Conservation (phyloP, 2,797 vertebrate genomes). For the Xiphorhynchus erythropygius region DNA sequence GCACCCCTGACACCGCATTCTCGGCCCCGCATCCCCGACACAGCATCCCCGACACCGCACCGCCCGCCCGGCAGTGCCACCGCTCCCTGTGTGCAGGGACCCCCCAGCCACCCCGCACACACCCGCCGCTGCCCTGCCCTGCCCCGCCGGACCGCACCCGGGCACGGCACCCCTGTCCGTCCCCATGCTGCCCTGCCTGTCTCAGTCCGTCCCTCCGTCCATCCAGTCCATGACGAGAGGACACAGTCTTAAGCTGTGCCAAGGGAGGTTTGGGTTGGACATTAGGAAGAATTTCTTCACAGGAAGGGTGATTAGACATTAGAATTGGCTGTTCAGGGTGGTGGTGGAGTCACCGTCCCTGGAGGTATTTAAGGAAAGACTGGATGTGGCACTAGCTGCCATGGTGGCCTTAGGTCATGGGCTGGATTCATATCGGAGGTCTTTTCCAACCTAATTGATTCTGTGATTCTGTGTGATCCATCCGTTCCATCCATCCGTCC, state of each 20-base stretch:
- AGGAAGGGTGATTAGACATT: neutral
- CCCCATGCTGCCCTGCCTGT: neutral
- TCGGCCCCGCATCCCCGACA: no score
- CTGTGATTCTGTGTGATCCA: neutral
- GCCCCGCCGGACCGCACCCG: neutral
- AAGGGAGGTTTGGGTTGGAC: neutral
- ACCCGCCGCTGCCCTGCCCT: no score
- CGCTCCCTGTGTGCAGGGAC: neutral
- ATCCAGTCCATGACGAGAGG: fast-evolving
- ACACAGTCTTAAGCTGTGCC: fast-evolving
- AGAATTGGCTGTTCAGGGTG: neutral
- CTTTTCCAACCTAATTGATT: neutral
- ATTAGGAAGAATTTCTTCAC: neutral
- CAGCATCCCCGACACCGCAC: no score
- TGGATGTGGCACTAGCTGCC: neutral
- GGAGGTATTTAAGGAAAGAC: neutral
- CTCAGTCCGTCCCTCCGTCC: no score
- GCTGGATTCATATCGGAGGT: neutral
- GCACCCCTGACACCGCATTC: no score
- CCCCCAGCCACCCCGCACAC: neutral
- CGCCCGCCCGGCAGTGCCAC: neutral
- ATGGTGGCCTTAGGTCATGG: neutral
- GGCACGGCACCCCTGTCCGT: neutral
- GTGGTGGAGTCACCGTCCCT: neutral
- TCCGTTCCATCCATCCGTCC: neutral